Conservation (phyloP, 2,888 invertebrate species). For the Acleris cristana region DNA sequence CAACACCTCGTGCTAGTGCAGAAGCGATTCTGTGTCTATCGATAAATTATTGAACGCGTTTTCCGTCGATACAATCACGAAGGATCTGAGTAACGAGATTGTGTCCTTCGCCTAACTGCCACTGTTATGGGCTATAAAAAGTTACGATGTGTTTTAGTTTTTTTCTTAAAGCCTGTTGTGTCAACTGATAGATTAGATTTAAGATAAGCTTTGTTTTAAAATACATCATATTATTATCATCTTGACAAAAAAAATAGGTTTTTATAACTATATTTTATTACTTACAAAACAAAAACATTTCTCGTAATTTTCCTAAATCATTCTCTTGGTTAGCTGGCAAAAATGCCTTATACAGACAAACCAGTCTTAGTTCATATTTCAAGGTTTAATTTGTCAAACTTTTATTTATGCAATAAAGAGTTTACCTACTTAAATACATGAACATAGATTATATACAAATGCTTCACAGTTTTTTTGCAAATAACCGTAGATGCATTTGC, state of each 20-base stretch:
- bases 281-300: too few relatives aligned
- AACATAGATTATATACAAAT: too few relatives aligned
- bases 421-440: too few relatives aligned
- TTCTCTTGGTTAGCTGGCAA: too few relatives aligned
- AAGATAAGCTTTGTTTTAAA: background rate
- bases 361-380: too few relatives aligned
- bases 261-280: too few relatives aligned
- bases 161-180: background rate
- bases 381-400: too few relatives aligned
- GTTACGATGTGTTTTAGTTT: slow-evolving; percentile 22
- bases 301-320: too few relatives aligned
- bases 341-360: too few relatives aligned
- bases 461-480: too few relatives aligned
- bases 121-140: slow-evolving; percentile 29
- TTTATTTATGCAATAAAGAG: too few relatives aligned
- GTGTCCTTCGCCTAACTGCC: slow-evolving; percentile 20
- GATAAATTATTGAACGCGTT: slow-evolving; percentile 50
- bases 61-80: slow-evolving; percentile 49
- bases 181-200: background rate
- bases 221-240: background rate
- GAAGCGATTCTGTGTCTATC: slow-evolving; percentile 19
- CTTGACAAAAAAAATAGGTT: background rate
- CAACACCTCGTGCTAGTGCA: background rate
- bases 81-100: slow-evolving; percentile 50
- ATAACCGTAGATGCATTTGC: background rate